Evolutionary conservation across 1,140 invertebrate genomes (phyloP).

Genomic region (Proctacanthus coquilletti): DNA sequence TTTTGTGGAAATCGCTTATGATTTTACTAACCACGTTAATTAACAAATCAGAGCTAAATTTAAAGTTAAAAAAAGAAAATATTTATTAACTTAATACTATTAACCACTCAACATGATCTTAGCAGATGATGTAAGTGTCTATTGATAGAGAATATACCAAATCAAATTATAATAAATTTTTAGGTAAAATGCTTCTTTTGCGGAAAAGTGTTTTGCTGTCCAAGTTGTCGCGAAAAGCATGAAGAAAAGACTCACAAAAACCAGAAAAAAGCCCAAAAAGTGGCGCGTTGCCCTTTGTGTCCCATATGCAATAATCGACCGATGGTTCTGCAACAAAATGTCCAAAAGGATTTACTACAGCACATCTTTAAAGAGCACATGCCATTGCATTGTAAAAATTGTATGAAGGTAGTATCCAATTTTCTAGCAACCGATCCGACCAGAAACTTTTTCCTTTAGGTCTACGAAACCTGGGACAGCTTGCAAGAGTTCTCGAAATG

Average conservation of each 20-base stretch:
- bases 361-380: background rate
- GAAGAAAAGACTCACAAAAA: background rate
- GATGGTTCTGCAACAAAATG: background rate
- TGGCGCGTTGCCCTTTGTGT: no score
- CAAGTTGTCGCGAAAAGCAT: background rate
- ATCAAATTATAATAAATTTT: no score
- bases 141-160: no score
- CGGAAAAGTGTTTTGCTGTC: background rate
- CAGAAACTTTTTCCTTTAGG: background rate
- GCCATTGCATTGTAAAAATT: background rate
- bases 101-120: no score
- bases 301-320: background rate
- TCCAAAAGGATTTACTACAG: background rate
- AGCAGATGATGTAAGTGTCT: no score
- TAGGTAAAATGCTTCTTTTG: background rate
- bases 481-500: background rate
- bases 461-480: background rate
- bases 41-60: no score
- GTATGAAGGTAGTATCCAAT: background rate
- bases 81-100: no score
- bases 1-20: no score
- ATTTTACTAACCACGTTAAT: no score
- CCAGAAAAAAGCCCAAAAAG: background rate
- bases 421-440: background rate
- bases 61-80: no score